Evolutionary conservation across 2,797 vertebrate species (phyloP).

Genomic region (Trematomus bernacchii): DNA sequence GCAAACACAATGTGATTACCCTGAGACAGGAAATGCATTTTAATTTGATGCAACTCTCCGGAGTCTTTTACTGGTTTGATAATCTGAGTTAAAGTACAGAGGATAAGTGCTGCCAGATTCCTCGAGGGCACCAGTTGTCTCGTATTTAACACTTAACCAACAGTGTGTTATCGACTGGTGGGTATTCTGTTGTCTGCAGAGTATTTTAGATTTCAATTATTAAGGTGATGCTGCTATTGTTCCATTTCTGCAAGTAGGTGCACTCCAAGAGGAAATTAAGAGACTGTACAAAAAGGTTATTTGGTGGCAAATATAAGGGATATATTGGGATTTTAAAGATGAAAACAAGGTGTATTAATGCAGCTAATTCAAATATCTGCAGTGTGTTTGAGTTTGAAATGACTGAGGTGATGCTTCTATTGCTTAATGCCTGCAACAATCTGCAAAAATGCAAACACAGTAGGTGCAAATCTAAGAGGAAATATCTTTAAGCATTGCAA

Average conservation of each 20-base stretch:
- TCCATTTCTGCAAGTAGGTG: too few relatives aligned
- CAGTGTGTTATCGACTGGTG: conserved; percentile 65
- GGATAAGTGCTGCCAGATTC: conserved; percentile 70
- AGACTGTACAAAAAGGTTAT: not conserved
- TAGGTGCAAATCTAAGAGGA: conserved; percentile 23
- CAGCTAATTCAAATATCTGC: conserved; percentile 43
- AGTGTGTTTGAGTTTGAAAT: conserved; percentile 61
- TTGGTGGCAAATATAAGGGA: not conserved
- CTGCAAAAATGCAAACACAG: not conserved
- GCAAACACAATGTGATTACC: conserved; percentile 47
- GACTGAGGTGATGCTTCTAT: conserved; percentile 51
- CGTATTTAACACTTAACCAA: conserved; percentile 75
- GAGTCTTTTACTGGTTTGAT: conserved; percentile 58
- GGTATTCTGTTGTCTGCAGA: conserved; percentile 58
- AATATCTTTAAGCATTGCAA: too few relatives aligned
- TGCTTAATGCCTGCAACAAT: conserved; percentile 35
- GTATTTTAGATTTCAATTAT: conserved; percentile 65
- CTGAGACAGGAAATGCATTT: conserved; percentile 55
- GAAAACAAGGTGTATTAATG: conserved; percentile 22
- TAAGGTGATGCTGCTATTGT: conserved; percentile 66
- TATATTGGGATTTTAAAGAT: conserved; percentile 9
- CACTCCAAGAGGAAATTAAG: conserved; percentile 25
- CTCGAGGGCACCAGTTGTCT: conserved; percentile 58
- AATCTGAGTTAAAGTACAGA: conserved; percentile 60
- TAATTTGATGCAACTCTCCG: conserved; percentile 60